A percentile compares a stretch with the other conserved stretches of the same genome.
Evolutionary conservation across 2,888 invertebrate genomes (phyloP).

Genomic region (Meta bourneti): DNA sequence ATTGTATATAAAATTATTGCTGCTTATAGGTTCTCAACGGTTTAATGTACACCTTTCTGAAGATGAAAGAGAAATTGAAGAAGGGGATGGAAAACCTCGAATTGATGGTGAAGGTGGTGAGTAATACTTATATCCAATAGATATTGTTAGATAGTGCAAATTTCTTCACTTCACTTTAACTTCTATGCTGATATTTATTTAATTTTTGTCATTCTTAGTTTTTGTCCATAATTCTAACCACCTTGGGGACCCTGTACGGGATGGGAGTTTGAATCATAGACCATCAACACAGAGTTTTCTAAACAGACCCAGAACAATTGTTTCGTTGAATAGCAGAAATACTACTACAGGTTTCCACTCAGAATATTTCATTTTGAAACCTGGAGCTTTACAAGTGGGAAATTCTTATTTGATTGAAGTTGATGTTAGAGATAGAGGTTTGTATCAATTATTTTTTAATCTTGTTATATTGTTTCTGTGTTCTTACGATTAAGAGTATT

Average conservation of each 20-base stretch:
- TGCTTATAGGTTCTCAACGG: slow-evolving; percentile 43
- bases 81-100: slow-evolving; percentile 62
- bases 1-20: not conserved
- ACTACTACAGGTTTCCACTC: slow-evolving; percentile 79
- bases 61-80: slow-evolving; percentile 62
- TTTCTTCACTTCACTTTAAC: not conserved
- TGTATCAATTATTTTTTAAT: slow-evolving; percentile 26
- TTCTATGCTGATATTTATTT: not conserved
- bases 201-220: slow-evolving; percentile 23
- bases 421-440: slow-evolving; percentile 78
- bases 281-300: slow-evolving; percentile 69
- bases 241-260: slow-evolving; percentile 61
- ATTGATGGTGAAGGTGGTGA: slow-evolving; percentile 27
- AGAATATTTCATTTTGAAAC: slow-evolving; percentile 79
- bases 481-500: too few species aligned
- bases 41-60: slow-evolving; percentile 48
- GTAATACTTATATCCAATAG: not conserved
- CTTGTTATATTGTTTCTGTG: not conserved
- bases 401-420: slow-evolving; percentile 79
- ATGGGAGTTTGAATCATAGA: slow-evolving; percentile 4
- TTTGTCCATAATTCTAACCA: slow-evolving; percentile 20
- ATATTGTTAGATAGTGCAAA: not conserved
- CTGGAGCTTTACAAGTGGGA: slow-evolving; percentile 79
- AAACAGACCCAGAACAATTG: slow-evolving; percentile 55
- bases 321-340: slow-evolving; percentile 68